Evolutionary conservation across 1,140 invertebrate species (phyloP).

Genomic region (Drosophila novamexicana): DNA sequence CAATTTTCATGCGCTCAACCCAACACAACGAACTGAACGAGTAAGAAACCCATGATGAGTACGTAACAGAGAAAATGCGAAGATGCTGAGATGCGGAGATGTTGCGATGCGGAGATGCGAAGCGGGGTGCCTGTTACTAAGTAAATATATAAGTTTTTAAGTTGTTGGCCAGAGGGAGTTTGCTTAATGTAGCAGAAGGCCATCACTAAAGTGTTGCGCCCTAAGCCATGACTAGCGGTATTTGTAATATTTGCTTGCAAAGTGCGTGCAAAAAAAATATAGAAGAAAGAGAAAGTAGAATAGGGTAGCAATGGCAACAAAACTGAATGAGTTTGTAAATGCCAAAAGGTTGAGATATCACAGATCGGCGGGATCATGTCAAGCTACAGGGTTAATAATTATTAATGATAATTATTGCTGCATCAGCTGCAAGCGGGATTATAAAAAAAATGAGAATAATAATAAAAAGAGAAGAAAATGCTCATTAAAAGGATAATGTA

Average conservation of each 20-base stretch:
- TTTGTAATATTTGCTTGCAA: slow-evolving; percentile 41
- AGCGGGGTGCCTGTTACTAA: slow-evolving; percentile 45
- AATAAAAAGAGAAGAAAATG: slow-evolving; percentile 1
- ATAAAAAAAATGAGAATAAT: too few species aligned
- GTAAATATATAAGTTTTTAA: slow-evolving; percentile 65
- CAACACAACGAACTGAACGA: background rate
- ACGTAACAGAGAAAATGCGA: slow-evolving; percentile 19
- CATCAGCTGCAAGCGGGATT: slow-evolving; percentile 3
- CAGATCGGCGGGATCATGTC: slow-evolving; percentile 30
- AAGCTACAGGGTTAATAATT: slow-evolving; percentile 8
- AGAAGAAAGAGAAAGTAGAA: background rate
- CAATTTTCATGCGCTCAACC: slow-evolving; percentile 59
- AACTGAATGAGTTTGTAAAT: slow-evolving; percentile 19
- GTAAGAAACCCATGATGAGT: slow-evolving; percentile 18
- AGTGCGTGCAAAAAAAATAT: background rate
- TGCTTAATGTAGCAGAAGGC: slow-evolving; percentile 65
- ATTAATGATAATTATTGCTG: slow-evolving; percentile 1
- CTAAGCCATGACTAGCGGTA: slow-evolving; percentile 64
- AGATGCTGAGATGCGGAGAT: background rate
- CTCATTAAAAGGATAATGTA: slow-evolving; percentile 26
- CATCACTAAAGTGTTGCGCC: slow-evolving; percentile 55
- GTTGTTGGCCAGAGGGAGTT: slow-evolving; percentile 42
- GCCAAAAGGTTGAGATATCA: slow-evolving; percentile 26
- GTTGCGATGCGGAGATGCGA: background rate
- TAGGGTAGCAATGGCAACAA: background rate